These are phyloP conservation scores for Tetraodon nigroviridis DNA, from an alignment of 2,113 vertebrate genomes.

Conservation along the genomic window DNA sequence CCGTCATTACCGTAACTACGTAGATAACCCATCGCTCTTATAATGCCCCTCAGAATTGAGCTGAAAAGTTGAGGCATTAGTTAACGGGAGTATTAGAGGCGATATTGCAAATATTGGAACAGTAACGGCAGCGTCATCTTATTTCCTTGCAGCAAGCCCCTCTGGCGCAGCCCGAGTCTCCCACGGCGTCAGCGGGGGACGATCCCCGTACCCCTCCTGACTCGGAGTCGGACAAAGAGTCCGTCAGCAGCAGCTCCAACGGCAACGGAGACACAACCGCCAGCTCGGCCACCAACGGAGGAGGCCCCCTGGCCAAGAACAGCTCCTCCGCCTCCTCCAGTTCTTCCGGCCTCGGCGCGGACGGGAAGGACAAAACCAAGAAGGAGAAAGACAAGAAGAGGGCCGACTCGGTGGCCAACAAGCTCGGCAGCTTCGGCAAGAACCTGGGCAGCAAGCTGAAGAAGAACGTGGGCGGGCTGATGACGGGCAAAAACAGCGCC, in stretches of 20 bases:
- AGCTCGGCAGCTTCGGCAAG: slow-evolving; percentile 94
- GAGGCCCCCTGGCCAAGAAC: slow-evolving; percentile 60
- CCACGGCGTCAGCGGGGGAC: slow-evolving; percentile 87
- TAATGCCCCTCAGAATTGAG: no score
- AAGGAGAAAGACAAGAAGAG: slow-evolving; percentile 83
- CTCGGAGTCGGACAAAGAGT: slow-evolving; percentile 95
- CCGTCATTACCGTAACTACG: no score
- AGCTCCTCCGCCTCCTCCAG: slow-evolving; percentile 69
- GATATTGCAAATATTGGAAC: no score
- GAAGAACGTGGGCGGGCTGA: slow-evolving; percentile 93
- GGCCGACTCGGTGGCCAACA: slow-evolving; percentile 93
- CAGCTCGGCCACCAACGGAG: slow-evolving; percentile 26
- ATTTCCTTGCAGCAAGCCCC: slow-evolving; percentile 75
- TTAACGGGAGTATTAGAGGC: no score
- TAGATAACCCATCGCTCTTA: no score
- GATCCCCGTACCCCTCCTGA: slow-evolving; percentile 85
- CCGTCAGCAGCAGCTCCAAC: slow-evolving; percentile 89
- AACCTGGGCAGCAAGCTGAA: slow-evolving; percentile 92
- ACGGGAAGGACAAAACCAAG: slow-evolving; percentile 81
- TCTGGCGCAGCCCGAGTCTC: slow-evolving; percentile 92
- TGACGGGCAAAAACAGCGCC: slow-evolving; percentile 79
- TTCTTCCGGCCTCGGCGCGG: slow-evolving; percentile 64
- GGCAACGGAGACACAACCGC: slow-evolving; percentile 75
- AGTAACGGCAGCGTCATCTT: no score
- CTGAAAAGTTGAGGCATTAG: no score